Percentiles rank a stretch among this genome's conserved stretches.
Conservation (phyloP, 2,888 invertebrate species). For the Norana najaformis region DNA sequence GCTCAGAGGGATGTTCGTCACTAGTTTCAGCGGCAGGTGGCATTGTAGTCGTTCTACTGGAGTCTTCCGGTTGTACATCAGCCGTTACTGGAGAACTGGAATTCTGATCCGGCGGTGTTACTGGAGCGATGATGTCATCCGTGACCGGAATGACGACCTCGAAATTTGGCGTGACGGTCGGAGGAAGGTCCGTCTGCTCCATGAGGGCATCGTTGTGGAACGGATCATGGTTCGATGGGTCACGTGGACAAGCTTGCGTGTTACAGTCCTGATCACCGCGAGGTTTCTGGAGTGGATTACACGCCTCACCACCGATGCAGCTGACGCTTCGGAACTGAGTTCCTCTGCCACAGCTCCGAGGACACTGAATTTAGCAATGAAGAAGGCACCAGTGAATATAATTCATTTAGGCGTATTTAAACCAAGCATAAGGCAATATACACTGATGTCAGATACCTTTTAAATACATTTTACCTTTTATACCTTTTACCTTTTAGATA, state of each 20-base stretch:
- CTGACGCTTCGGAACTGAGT: constrained; percentile 2
- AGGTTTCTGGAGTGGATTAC: neutral
- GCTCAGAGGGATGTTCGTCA: neutral
- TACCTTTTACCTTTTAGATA: too few species aligned
- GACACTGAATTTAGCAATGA: neutral
- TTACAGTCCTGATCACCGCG: constrained; percentile 8
- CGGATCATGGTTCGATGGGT: neutral
- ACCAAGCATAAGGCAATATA: neutral
- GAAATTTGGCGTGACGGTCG: neutral
- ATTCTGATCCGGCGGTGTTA: neutral
- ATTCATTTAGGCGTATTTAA: neutral
- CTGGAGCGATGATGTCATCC: neutral
- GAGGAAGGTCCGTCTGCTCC: neutral
- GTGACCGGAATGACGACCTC: neutral
- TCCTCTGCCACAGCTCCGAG: constrained; percentile 25
- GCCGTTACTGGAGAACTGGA: neutral
- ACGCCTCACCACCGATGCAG: constrained; percentile 20
- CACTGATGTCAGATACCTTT: neutral
- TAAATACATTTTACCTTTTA: too few species aligned
- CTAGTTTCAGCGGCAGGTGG: neutral
- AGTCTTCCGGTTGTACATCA: neutral
- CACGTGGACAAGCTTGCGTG: constrained; percentile 3
- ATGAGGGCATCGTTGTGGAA: constrained; percentile 14
- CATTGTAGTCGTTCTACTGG: neutral
- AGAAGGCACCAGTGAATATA: neutral